These are phyloP conservation scores for Parazoanthus darwini DNA, from an alignment of 92 coral and sea anemone species.

Conservation along the genomic window DNA sequence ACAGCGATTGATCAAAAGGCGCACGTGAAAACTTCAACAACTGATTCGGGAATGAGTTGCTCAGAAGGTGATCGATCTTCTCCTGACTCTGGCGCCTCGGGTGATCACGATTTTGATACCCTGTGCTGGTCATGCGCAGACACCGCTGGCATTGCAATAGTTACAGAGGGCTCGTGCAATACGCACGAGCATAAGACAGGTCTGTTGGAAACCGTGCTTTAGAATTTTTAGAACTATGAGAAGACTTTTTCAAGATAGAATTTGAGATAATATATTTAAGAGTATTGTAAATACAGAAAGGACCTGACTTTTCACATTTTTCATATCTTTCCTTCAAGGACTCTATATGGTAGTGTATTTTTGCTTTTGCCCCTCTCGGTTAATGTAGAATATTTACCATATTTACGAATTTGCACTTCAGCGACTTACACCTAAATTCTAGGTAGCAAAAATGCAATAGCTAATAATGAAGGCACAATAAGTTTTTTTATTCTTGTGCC, in stretches of 20 bases:
- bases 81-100: slow-evolving; percentile 23
- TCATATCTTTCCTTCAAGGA: neutral
- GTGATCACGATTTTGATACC: slow-evolving; percentile 35
- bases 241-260: neutral
- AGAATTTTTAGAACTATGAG: neutral
- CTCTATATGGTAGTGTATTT: too few species aligned
- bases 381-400: neutral
- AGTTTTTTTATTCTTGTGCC: too few species aligned
- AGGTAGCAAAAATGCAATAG: too few species aligned
- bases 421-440: neutral
- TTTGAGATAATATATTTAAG: too few species aligned
- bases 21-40: neutral
- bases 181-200: slow-evolving; percentile 9
- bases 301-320: neutral
- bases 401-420: neutral
- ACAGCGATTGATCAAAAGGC: neutral
- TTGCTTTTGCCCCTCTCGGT: neutral
- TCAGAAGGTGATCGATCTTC: neutral
- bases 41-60: slow-evolving; percentile 25
- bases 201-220: slow-evolving; percentile 33
- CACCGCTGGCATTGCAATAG: slow-evolving; percentile 39
- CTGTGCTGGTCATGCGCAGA: slow-evolving; percentile 36
- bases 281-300: neutral
- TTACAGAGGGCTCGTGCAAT: slow-evolving; percentile 21
- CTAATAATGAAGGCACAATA: neutral